Conservation (phyloP, 92 coral and sea anemone genomes). For the Galaxea fascicularis region DNA sequence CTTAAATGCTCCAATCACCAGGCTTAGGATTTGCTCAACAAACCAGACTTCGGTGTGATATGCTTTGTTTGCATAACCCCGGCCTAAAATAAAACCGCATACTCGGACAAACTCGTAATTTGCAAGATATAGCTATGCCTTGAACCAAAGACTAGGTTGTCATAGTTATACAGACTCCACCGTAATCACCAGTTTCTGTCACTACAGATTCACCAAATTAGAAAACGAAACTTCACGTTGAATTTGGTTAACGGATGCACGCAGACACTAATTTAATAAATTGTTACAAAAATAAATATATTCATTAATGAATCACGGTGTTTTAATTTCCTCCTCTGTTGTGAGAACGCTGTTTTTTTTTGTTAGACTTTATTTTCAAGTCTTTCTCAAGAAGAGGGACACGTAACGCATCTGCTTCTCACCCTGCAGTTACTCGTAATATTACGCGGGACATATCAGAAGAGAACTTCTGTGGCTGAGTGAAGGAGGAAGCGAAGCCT, state of each 20-base stretch:
- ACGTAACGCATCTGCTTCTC: not conserved
- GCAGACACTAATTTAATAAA: constrained; percentile 17
- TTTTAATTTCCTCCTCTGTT: not conserved
- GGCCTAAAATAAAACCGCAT: too few relatives aligned
- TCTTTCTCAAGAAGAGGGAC: not conserved
- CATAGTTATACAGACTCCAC: too few relatives aligned
- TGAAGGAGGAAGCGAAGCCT: too few relatives aligned
- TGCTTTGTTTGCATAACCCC: too few relatives aligned
- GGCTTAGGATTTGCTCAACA: not conserved
- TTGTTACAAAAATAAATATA: constrained; percentile 52
- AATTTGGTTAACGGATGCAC: not conserved
- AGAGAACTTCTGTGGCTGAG: too few relatives aligned
- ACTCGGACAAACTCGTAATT: too few relatives aligned
- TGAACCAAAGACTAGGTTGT: too few relatives aligned
- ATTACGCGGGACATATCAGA: too few relatives aligned
- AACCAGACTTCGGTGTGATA: too few relatives aligned
- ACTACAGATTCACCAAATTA: too few relatives aligned
- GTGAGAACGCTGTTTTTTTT: not conserved
- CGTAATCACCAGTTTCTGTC: not conserved
- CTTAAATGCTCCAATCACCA: not conserved
- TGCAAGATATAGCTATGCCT: too few relatives aligned
- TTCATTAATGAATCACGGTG: constrained; percentile 13
- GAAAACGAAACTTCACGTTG: not conserved
- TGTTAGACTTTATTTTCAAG: not conserved
- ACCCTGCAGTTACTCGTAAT: too few relatives aligned